Percentiles rank a stretch among this genome's conserved stretches.
These are phyloP conservation scores for Okamejei kenojei DNA, from an alignment of 2,797 vertebrate genomes.

Conservation along the genomic window DNA sequence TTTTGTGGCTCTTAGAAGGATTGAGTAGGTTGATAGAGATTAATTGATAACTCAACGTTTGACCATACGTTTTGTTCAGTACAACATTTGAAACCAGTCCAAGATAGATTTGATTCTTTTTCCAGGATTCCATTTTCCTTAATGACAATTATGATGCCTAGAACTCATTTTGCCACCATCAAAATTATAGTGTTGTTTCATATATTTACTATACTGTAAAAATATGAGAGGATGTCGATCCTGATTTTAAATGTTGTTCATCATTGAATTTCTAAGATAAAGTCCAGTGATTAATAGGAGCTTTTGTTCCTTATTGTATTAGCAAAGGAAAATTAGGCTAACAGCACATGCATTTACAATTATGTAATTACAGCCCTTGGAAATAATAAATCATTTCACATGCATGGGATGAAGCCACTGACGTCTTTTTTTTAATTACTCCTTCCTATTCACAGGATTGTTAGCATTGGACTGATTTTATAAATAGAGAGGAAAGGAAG, in stretches of 20 bases:
- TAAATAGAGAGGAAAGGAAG: no score
- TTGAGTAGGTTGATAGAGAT: no score
- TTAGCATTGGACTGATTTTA: no score
- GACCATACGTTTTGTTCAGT: background rate
- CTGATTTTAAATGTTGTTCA: no score
- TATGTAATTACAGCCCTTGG: background rate
- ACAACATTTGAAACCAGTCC: background rate
- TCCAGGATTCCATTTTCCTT: background rate
- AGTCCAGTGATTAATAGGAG: background rate
- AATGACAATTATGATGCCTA: background rate
- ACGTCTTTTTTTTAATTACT: no score
- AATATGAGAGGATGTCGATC: no score
- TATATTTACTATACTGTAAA: background rate
- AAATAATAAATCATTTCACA: no score
- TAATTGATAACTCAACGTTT: no score
- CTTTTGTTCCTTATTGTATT: background rate
- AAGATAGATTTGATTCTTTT: background rate
- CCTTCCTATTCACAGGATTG: no score
- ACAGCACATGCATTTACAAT: background rate
- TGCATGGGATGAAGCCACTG: no score
- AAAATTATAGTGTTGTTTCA: background rate
- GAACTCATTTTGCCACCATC: background rate
- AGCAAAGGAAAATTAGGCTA: background rate
- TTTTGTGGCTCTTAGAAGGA: no score
- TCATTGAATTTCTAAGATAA: background rate